These are phyloP conservation scores for Penelope pileata DNA, from an alignment of 2,113 vertebrate genomes.

Conservation along the genomic window DNA sequence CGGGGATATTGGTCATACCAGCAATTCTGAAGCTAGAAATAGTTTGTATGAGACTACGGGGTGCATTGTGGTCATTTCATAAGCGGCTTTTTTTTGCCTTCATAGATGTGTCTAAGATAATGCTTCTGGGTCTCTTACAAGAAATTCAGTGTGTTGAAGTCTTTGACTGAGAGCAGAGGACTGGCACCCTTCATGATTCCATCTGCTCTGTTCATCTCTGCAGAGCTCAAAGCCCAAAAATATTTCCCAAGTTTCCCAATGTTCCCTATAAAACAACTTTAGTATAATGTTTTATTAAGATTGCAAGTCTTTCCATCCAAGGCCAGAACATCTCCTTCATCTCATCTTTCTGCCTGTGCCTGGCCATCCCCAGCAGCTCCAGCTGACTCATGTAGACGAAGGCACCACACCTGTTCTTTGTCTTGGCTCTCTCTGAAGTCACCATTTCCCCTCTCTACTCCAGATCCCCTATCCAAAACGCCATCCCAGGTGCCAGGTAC, in stretches of 20 bases:
- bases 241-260: background rate
- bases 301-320: background rate
- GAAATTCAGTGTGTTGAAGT: background rate
- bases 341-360: background rate
- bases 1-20: background rate
- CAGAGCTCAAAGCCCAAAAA: background rate
- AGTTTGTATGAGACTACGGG: background rate
- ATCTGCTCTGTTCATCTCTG: background rate
- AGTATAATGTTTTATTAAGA: background rate
- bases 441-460: too few species aligned
- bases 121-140: background rate
- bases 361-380: background rate
- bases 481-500: background rate
- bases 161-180: background rate
- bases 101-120: background rate
- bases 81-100: background rate
- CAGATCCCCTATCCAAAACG: background rate
- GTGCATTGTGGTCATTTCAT: background rate
- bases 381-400: background rate
- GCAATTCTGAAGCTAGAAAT: background rate
- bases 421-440: background rate
- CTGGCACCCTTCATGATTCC: accelerated
- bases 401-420: accelerated
- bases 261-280: background rate
- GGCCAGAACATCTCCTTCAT: background rate